Evolutionary conservation across 2,888 invertebrate genomes (phyloP).

Genomic region (Pegoplata infirma): DNA sequence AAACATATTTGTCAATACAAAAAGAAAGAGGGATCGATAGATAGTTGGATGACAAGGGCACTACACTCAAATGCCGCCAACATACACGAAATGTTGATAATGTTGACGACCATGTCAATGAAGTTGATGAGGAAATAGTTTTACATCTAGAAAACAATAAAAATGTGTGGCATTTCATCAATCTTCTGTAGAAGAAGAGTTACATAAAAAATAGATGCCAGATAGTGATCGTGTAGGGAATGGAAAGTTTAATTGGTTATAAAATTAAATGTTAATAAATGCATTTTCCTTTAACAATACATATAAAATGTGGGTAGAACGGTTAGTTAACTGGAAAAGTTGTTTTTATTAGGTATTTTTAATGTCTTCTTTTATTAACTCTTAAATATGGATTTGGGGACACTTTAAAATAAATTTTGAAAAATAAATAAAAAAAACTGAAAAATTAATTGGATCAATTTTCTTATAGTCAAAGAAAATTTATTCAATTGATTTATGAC

Average conservation of each 20-base stretch:
- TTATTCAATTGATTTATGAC: constrained; percentile 6
- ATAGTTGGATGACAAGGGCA: constrained; percentile 26
- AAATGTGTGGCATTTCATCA: constrained; percentile 53
- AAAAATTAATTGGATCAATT: neutral
- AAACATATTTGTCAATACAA: constrained; percentile 45
- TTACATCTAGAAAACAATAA: constrained; percentile 14
- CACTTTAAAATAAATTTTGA: neutral
- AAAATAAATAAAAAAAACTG: neutral
- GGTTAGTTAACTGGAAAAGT: neutral
- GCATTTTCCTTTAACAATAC: too few species aligned
- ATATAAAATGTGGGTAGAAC: neutral
- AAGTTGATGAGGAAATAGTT: neutral
- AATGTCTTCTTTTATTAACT: too few species aligned
- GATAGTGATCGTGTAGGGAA: neutral
- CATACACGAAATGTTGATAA: constrained; percentile 12
- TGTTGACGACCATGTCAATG: neutral
- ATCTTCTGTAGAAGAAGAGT: too few species aligned
- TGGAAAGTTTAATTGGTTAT: neutral
- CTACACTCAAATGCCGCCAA: constrained; percentile 22
- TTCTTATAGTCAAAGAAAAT: neutral
- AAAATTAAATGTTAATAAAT: neutral
- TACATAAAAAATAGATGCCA: neutral
- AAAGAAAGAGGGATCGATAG: constrained; percentile 2
- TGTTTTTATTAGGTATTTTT: too few species aligned
- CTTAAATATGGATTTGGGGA: neutral